Conservation (phyloP, 1,140 invertebrate genomes). For the Xylocopa sonorina region DNA sequence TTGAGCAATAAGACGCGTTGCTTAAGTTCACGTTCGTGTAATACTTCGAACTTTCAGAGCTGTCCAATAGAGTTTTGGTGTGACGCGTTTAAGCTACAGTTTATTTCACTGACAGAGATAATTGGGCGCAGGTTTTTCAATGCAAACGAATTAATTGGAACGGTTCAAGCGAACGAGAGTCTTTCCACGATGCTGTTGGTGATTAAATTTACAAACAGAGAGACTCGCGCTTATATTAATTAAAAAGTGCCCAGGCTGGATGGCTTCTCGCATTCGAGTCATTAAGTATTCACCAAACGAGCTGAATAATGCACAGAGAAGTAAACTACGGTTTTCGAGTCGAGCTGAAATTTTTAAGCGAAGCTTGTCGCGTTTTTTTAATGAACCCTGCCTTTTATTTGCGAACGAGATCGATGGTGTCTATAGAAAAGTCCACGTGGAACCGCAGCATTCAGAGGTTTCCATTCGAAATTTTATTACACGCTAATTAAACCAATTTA, state of each 20-base stretch:
- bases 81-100: too few species aligned
- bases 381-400: too few species aligned
- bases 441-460: too few species aligned
- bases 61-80: too few species aligned
- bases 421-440: too few species aligned
- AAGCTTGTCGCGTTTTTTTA: too few species aligned
- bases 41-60: slow-evolving; percentile 24
- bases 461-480: too few species aligned
- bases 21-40: slow-evolving; percentile 9
- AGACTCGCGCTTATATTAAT: slow-evolving; percentile 5
- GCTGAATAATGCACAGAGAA: slow-evolving; percentile 7
- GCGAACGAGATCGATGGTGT: too few species aligned
- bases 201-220: slow-evolving; percentile 28
- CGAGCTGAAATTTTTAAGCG: background rate
- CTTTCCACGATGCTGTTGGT: background rate
- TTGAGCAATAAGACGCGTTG: slow-evolving; percentile 38
- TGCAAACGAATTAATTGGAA: too few species aligned
- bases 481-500: background rate
- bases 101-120: too few species aligned
- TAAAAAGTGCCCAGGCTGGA: background rate
- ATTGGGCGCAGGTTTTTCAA: too few species aligned
- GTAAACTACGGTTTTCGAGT: too few species aligned
- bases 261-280: background rate
- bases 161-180: background rate
- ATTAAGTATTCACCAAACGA: background rate